A percentile compares a stretch with the other conserved stretches of the same genome.
phyloP scores from a whole-genome alignment of 37 sponge, comb jelly and placozoan genomes.

The Halisarca cf. caerulea region DNA sequence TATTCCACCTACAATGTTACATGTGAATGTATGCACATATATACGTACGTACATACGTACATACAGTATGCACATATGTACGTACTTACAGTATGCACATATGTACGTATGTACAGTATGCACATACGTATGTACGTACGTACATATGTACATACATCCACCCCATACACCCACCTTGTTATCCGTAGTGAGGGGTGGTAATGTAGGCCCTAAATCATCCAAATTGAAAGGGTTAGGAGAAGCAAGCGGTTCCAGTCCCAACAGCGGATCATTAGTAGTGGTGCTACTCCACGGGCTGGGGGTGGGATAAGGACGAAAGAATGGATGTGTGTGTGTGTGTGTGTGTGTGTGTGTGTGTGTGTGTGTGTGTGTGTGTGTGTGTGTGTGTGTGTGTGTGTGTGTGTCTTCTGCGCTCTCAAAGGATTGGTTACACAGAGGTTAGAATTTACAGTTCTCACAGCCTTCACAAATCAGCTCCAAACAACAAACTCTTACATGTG shows the following conservation, averaged over 20 bases:
- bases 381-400: too few relatives aligned
- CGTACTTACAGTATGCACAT: slow-evolving; percentile 9
- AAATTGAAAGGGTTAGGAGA: not conserved
- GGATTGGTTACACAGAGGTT: too few relatives aligned
- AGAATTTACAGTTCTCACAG: too few relatives aligned
- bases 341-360: too few relatives aligned
- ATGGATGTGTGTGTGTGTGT: too few relatives aligned
- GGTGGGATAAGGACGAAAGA: too few relatives aligned
- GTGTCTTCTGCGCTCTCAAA: too few relatives aligned
- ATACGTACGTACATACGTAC: not conserved
- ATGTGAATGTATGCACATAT: not conserved
- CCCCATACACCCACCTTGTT: not conserved
- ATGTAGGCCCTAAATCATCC: not conserved
- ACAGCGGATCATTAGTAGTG: not conserved
- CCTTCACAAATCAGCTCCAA: too few relatives aligned
- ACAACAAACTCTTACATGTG: too few relatives aligned
- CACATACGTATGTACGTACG: not conserved
- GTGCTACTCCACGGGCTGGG: not conserved
- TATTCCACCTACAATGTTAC: not conserved
- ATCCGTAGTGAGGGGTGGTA: not conserved
- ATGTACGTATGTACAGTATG: not conserved
- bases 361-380: too few relatives aligned
- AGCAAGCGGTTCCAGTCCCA: not conserved
- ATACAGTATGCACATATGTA: not conserved
- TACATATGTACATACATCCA: slow-evolving; percentile 6